phyloP scores from a whole-genome alignment of 2,888 invertebrate species.

The Lysandra bellargus region DNA sequence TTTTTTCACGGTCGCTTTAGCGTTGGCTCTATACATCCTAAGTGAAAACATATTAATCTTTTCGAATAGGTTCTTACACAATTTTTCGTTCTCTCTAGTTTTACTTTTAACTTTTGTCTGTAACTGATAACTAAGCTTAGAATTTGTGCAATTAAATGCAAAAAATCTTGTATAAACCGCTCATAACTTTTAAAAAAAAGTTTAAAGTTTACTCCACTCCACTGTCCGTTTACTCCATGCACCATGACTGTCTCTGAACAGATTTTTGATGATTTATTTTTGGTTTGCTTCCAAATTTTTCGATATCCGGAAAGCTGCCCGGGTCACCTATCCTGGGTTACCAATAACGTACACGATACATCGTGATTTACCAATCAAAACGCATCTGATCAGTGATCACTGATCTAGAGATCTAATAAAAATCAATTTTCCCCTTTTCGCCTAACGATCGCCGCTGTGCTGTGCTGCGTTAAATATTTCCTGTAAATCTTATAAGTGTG shows the following conservation, averaged over 20 bases:
- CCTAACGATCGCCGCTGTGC: neutral
- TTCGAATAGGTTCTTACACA: neutral
- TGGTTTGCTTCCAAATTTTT: too few relatives aligned
- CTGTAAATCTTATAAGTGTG: neutral
- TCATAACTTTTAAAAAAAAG: too few relatives aligned
- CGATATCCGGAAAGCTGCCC: too few relatives aligned
- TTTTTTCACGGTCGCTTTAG: conserved; percentile 26
- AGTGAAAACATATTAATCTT: conserved; percentile 22
- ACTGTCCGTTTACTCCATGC: too few relatives aligned
- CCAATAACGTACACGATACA: neutral
- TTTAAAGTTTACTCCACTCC: too few relatives aligned
- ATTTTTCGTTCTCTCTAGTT: neutral
- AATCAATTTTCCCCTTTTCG: too few relatives aligned
- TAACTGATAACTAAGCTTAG: too few relatives aligned
- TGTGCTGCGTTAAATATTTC: neutral
- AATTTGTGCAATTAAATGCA: too few relatives aligned
- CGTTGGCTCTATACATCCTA: neutral
- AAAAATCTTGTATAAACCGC: too few relatives aligned
- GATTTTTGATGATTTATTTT: too few relatives aligned
- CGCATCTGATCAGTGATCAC: neutral
- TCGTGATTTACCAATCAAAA: neutral
- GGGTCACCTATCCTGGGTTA: too few relatives aligned
- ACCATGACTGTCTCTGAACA: too few relatives aligned
- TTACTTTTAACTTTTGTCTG: neutral
- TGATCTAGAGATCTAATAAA: neutral